These are phyloP conservation scores for Xylota segnis DNA, from an alignment of 2,888 invertebrate species.

Conservation along the genomic window DNA sequence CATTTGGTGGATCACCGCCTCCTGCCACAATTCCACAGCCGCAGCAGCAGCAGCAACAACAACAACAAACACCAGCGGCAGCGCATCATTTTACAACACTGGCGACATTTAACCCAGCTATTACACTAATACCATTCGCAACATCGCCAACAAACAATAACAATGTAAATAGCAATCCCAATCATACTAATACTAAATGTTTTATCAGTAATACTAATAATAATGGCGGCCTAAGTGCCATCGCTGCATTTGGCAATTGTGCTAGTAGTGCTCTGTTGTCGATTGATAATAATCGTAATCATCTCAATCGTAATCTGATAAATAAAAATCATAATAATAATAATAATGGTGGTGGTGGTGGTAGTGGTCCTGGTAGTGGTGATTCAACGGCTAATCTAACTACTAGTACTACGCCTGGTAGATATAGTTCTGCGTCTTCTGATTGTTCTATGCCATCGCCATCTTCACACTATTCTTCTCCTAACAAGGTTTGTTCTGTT, in stretches of 20 bases:
- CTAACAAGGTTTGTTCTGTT: constrained; percentile 84
- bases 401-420: constrained; percentile 81
- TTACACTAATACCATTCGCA: constrained; percentile 81
- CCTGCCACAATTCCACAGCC: constrained; percentile 71
- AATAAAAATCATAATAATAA: constrained; percentile 48
- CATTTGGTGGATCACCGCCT: constrained; percentile 75
- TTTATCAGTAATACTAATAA: constrained; percentile 76
- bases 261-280: constrained; percentile 77
- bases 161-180: constrained; percentile 84
- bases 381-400: constrained; percentile 78
- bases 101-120: constrained; percentile 79
- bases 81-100: constrained; percentile 80
- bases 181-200: constrained; percentile 84
- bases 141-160: constrained; percentile 81
- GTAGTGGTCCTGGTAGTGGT: constrained; percentile 78
- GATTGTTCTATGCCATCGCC: constrained; percentile 85
- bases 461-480: constrained; percentile 85
- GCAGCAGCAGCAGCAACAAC: constrained; percentile 77
- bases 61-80: constrained; percentile 61
- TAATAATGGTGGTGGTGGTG: constrained; percentile 75
- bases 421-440: constrained; percentile 85
- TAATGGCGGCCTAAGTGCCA: constrained; percentile 72
- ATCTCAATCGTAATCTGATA: constrained; percentile 68
- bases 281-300: constrained; percentile 71
- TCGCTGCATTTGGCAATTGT: constrained; percentile 81